Evolutionary conservation across 1,140 invertebrate genomes (phyloP).

Genomic region (Ceratosolen solmsi): DNA sequence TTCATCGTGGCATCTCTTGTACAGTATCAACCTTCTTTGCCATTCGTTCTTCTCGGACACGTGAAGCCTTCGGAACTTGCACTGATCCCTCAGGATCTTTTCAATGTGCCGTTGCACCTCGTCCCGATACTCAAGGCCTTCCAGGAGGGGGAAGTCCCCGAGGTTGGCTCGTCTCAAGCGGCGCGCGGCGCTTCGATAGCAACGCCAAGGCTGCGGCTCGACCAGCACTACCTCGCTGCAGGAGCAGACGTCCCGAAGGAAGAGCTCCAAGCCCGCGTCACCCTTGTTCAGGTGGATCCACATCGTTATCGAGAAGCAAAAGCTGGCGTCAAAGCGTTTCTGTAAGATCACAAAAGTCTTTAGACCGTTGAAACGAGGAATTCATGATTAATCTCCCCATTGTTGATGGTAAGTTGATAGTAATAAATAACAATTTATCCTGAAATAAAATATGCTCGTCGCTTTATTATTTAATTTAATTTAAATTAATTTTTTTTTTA

Average conservation of each 20-base stretch:
- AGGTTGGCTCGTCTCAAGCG: conserved; percentile 78
- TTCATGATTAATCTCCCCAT: no score
- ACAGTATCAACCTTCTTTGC: conserved; percentile 80
- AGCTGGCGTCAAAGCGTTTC: conserved; percentile 79
- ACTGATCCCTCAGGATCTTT: conserved; percentile 72
- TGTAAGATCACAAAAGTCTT: not conserved
- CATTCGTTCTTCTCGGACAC: conserved; percentile 78
- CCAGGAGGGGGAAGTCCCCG: conserved; percentile 76
- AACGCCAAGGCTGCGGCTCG: conserved; percentile 89
- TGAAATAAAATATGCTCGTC: no score
- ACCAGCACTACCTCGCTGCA: conserved; percentile 78
- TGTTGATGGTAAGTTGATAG: no score
- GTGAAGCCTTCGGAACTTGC: conserved; percentile 74
- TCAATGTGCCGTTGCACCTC: conserved; percentile 78
- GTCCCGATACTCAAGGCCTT: conserved; percentile 75
- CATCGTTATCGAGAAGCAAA: conserved; percentile 89
- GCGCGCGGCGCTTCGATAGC: conserved; percentile 82
- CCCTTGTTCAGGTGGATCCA: conserved; percentile 90
- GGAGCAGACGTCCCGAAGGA: conserved; percentile 75
- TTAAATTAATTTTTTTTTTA: no score
- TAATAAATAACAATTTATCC: no score
- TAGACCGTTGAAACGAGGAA: no score
- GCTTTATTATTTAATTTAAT: no score
- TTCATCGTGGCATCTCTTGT: conserved; percentile 55
- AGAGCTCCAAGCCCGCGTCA: conserved; percentile 78